phyloP scores from a whole-genome alignment of 2,888 invertebrate species.

The Ennomos quercinarius region DNA sequence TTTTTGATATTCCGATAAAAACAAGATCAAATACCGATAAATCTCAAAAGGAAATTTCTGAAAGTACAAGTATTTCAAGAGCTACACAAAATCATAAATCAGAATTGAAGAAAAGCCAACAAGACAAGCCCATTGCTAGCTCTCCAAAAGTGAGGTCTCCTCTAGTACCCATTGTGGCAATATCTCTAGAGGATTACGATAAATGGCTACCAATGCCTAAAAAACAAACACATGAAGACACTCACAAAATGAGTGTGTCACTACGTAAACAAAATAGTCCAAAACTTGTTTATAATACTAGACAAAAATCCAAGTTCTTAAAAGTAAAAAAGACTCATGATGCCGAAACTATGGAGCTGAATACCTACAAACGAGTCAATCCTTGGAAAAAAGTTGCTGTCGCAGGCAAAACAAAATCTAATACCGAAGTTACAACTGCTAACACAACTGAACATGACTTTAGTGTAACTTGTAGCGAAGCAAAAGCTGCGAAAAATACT shows the following conservation, averaged over 20 bases:
- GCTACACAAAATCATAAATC: background rate
- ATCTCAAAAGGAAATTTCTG: background rate
- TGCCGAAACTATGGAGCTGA: constrained; percentile 1
- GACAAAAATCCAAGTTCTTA: constrained; percentile 8
- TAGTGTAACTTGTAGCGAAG: background rate
- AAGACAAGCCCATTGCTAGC: background rate
- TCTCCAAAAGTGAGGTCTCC: constrained; percentile 11
- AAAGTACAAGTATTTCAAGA: background rate
- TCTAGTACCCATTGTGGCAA: constrained; percentile 1
- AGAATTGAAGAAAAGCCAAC: background rate
- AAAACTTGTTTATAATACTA: constrained; percentile 11
- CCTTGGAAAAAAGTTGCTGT: background rate
- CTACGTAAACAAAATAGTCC: constrained; percentile 3
- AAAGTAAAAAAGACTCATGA: constrained; percentile 1
- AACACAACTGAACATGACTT: background rate
- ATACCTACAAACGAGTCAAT: background rate
- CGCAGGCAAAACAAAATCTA: background rate
- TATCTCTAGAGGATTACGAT: constrained; percentile 24
- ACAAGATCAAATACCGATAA: background rate
- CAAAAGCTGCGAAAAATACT: background rate
- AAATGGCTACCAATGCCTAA: constrained; percentile 32
- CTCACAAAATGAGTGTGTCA: background rate
- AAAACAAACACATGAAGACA: background rate
- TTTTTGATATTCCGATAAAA: background rate
- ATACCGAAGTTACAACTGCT: background rate